Evolutionary conservation across 2,113 vertebrate genomes (phyloP).

Genomic region (Callocephalon fimbriatum): DNA sequence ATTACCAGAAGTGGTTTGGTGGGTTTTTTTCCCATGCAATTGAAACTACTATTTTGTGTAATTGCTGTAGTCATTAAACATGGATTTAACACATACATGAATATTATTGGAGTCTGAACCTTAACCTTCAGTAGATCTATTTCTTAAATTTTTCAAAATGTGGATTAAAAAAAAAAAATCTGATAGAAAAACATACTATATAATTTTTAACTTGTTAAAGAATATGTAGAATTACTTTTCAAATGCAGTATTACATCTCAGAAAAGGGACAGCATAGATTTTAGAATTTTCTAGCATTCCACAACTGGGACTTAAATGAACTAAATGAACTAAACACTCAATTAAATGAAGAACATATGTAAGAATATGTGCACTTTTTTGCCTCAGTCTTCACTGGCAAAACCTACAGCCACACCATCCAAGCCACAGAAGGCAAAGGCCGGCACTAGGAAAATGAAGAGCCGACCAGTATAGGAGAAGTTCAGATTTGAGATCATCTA

Average conservation of each 20-base stretch:
- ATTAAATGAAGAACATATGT: not conserved
- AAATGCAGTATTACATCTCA: not conserved
- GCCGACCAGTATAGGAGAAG: not conserved
- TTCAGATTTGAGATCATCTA: not conserved
- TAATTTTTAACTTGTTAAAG: not conserved
- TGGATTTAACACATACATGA: not conserved
- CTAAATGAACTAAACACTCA: not conserved
- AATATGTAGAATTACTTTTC: not conserved
- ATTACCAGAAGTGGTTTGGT: not conserved
- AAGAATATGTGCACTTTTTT: not conserved
- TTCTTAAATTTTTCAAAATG: not conserved
- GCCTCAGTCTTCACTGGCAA: not conserved
- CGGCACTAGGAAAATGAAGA: not conserved
- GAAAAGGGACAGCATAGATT: not conserved
- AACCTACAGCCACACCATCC: not conserved
- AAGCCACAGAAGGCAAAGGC: not conserved
- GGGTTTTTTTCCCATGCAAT: fast-evolving
- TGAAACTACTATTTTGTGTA: not conserved
- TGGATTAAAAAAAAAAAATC: not conserved
- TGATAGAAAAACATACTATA: not conserved
- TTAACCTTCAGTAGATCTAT: not conserved
- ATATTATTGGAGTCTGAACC: not conserved
- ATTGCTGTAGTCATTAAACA: not conserved
- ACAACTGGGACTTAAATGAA: not conserved
- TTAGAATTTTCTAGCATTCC: not conserved